These are phyloP conservation scores for Cantharis nigra DNA, from an alignment of 2,888 invertebrate species.

Conservation along the genomic window DNA sequence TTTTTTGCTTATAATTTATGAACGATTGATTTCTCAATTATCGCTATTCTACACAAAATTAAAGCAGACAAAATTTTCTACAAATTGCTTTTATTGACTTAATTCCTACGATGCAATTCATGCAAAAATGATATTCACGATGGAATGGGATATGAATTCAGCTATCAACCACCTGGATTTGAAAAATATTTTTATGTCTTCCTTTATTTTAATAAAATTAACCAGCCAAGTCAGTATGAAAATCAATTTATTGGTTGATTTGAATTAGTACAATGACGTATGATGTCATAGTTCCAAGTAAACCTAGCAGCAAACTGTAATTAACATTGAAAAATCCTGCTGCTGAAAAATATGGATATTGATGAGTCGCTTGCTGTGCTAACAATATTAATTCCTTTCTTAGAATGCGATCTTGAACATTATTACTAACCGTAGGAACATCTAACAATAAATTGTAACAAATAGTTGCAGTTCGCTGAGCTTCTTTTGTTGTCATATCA, in stretches of 20 bases:
- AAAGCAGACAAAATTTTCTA: too few species aligned
- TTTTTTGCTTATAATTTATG: too few species aligned
- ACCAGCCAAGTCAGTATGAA: too few species aligned
- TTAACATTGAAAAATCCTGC: conserved; percentile 32
- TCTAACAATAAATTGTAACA: conserved; percentile 34
- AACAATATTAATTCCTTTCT: conserved; percentile 24
- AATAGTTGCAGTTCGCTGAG: conserved; percentile 30
- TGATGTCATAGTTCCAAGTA: conserved; percentile 27
- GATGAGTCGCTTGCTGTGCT: conserved; percentile 26
- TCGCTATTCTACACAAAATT: too few species aligned
- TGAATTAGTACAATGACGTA: conserved; percentile 33
- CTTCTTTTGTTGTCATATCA: conserved; percentile 34
- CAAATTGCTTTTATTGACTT: too few species aligned
- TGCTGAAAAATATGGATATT: conserved; percentile 29
- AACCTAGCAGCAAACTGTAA: conserved; percentile 27
- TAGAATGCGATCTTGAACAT: conserved; percentile 17
- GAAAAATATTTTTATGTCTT: too few species aligned
- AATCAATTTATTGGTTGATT: conserved; percentile 12
- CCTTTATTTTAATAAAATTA: too few species aligned
- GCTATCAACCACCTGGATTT: too few species aligned
- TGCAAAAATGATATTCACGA: too few species aligned
- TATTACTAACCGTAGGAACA: conserved; percentile 22
- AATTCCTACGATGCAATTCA: too few species aligned
- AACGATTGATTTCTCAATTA: too few species aligned
- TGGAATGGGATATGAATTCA: too few species aligned